phyloP scores from a whole-genome alignment of 2,113 vertebrate species.

The Cromileptes altivelis region DNA sequence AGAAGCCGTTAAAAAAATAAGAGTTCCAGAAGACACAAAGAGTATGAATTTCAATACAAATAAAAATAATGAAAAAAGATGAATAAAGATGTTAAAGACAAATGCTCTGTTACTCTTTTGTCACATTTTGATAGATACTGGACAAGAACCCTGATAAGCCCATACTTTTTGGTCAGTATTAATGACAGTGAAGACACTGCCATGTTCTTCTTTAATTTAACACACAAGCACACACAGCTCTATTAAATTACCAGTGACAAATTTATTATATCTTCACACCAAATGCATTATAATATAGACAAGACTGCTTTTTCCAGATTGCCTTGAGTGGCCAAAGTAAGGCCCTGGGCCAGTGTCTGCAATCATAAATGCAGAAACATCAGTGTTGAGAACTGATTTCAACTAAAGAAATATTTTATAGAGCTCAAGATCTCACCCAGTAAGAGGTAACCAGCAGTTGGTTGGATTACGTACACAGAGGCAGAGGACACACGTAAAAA shows the following conservation, averaged over 20 bases:
- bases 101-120: not conserved
- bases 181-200: not conserved
- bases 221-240: not conserved
- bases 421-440: no score
- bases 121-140: not conserved
- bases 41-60: slow-evolving; percentile 80
- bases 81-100: slow-evolving; percentile 83
- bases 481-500: no score
- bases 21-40: slow-evolving; percentile 73
- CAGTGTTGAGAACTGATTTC: no score
- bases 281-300: no score
- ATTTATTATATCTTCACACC: not conserved
- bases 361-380: no score
- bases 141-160: not conserved
- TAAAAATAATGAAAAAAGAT: slow-evolving; percentile 83
- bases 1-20: slow-evolving; percentile 59
- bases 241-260: not conserved
- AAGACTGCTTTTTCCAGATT: no score
- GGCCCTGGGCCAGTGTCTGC: no score
- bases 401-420: no score
- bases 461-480: no score
- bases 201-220: not conserved
- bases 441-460: no score
- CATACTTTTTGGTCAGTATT: not conserved
- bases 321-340: no score